Evolutionary conservation across 2,888 invertebrate species (phyloP), one percentile per base, ranked within the genome.

Genomic region (Ypsolopha scabrella): DNA sequence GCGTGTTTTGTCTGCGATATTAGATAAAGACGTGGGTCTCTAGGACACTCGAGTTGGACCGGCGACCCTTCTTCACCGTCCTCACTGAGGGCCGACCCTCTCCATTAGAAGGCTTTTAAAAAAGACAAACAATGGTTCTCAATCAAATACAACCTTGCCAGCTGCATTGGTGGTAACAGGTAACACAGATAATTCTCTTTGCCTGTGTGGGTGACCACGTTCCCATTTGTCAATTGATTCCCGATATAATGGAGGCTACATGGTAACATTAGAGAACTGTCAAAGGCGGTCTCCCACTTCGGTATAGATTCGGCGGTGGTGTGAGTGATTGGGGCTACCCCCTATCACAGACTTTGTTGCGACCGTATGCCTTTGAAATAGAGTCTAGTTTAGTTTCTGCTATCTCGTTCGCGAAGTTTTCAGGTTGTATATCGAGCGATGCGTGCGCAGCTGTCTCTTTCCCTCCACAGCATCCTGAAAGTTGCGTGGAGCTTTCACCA

Each of bases 151-250:
- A 51, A 53, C 61, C 57, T 59, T 59, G 53, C 51, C 56, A 51
- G 52, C 53, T 54, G 55, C 48, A 54, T 45, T 41, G 51, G 54
- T 52, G 51, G 52, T 50, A 53, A 57, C 56, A 57, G 57, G 62
- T 58, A 59, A 58, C 61, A 24, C 24, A 24, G 4, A 24, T 24
- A 24, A 24, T 24, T 24, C 24, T 24, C 24, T 24, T 3, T 39
- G 51, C 62, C 60, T 64, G 61, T 60, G 60, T 63, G 61, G 67
- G 61, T 61, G 56, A 51, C 46, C 48, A 56, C 60, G 58, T 71
- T 63, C 68, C 72, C 75, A 81, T 82, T 81, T 80, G 80, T 78
- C 85, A 82, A 85, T 83, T 83, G 83, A 85, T 83, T 83, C 80
- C 70, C 79, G 74, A 82, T 85, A 82, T 81, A 83, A 83, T 81